Conservation (phyloP, 2,888 invertebrate genomes). For the Lasioglossum lativentre region DNA sequence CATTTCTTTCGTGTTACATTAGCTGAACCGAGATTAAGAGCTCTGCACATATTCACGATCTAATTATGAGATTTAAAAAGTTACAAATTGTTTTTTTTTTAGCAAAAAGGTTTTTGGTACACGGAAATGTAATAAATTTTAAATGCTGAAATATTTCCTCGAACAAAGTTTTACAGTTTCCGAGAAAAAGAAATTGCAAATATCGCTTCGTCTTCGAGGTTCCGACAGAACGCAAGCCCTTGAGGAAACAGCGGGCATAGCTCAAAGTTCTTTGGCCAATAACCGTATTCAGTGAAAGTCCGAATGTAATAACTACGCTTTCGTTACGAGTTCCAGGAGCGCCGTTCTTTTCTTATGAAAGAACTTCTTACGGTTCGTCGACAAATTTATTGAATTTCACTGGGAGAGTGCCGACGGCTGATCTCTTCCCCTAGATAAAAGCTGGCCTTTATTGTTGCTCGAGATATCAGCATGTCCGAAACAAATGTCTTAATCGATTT, state of each 20-base stretch:
- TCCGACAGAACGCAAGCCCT: background rate
- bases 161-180: background rate
- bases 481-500: slow-evolving; percentile 1
- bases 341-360: slow-evolving; percentile 4
- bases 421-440: background rate
- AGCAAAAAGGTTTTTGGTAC: no score
- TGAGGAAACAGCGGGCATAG: background rate
- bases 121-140: background rate
- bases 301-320: slow-evolving; percentile 23
- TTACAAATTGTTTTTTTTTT: background rate
- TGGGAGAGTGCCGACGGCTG: background rate
- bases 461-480: slow-evolving; percentile 1
- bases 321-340: background rate
- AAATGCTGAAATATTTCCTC: background rate
- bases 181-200: background rate
- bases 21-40: background rate
- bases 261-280: background rate
- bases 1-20: background rate
- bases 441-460: background rate
- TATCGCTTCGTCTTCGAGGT: background rate
- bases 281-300: background rate
- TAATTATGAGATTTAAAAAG: background rate
- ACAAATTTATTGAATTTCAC: slow-evolving; percentile 27
- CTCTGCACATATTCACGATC: background rate
- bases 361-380: slow-evolving; percentile 13